Percentiles rank a stretch among this genome's conserved stretches.
phyloP scores from a whole-genome alignment of 2,888 invertebrate genomes.

The Gari tellinella region DNA sequence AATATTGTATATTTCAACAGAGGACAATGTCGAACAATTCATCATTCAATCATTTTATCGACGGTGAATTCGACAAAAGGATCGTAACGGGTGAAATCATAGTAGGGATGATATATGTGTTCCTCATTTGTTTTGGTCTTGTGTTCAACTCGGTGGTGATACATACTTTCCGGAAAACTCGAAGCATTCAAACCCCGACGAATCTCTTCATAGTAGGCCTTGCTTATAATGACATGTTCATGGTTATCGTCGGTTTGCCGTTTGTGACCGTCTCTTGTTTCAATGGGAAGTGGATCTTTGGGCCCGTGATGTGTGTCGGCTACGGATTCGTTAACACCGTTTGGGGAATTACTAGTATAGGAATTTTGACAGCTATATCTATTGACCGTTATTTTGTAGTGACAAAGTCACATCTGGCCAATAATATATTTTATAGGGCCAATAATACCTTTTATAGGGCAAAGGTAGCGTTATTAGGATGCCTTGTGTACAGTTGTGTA shows the following conservation, averaged over 20 bases:
- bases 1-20: too few species aligned
- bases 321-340: constrained; percentile 36
- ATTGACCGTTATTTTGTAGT: constrained; percentile 42
- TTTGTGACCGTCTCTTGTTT: constrained; percentile 38
- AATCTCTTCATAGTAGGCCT: constrained; percentile 42
- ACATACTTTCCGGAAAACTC: constrained; percentile 27
- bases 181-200: constrained; percentile 29
- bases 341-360: constrained; percentile 28
- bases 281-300: constrained; percentile 39
- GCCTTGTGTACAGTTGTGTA: constrained; percentile 35
- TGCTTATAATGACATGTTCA: constrained; percentile 21
- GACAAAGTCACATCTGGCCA: constrained; percentile 19
- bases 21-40: too few species aligned
- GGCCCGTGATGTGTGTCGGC: constrained; percentile 20
- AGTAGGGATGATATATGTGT: constrained; percentile 13
- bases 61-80: too few species aligned
- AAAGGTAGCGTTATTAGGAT: constrained; percentile 28
- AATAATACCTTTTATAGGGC: constrained; percentile 38
- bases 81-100: too few species aligned
- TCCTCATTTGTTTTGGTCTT: constrained; percentile 22
- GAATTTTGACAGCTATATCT: constrained; percentile 35
- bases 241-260: constrained; percentile 23
- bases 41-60: too few species aligned
- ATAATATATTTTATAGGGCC: too few species aligned
- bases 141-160: constrained; percentile 22